Conservation (phyloP, 1,140 invertebrate genomes). For the Bombus confusus region DNA sequence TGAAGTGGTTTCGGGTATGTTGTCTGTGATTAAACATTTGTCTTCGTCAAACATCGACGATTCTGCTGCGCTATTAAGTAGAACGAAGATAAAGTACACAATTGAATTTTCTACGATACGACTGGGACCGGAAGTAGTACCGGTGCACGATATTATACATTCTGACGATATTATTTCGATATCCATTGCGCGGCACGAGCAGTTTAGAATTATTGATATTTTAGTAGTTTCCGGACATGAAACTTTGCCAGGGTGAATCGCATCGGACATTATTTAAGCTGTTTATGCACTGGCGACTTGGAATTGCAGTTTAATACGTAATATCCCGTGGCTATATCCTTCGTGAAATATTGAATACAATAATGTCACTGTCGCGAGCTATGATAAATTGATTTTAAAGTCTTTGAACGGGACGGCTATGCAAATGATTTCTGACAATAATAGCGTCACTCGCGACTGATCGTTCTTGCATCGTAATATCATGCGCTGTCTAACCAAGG, state of each 20-base stretch:
- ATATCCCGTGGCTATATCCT: constrained; percentile 10
- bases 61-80: background rate
- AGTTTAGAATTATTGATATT: constrained; percentile 10
- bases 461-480: background rate
- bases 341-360: constrained; percentile 21
- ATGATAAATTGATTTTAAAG: constrained; percentile 29
- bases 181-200: background rate
- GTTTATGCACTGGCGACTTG: constrained; percentile 19
- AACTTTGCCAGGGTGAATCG: constrained; percentile 16
- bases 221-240: constrained; percentile 1
- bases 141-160: no score
- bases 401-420: background rate
- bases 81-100: background rate
- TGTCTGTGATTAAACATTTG: constrained; percentile 17
- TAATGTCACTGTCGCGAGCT: constrained; percentile 2
- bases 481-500: background rate
- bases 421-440: constrained; percentile 23
- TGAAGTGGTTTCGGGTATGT: background rate
- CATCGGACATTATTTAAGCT: constrained; percentile 11
- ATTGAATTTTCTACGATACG: background rate
- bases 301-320: constrained; percentile 39
- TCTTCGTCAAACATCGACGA: background rate
- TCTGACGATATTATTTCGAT: background rate
- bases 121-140: no score
- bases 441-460: background rate